A percentile compares a stretch with the other conserved stretches of the same genome.
These are phyloP conservation scores for Mus musculus DNA, from an alignment of 2,113 vertebrate genomes.

Conservation along the genomic window DNA sequence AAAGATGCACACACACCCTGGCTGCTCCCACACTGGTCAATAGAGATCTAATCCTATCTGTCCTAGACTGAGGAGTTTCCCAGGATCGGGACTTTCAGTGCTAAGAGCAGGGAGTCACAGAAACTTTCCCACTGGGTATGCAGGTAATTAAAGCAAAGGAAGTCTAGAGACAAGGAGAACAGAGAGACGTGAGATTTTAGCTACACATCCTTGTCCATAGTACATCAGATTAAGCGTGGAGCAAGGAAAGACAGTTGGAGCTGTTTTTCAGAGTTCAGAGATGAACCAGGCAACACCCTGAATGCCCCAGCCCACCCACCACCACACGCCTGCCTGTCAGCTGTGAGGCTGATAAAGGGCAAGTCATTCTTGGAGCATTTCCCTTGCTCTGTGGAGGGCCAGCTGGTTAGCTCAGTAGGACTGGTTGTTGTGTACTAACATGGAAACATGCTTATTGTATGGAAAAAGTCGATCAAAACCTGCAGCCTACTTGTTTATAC, in stretches of 20 bases:
- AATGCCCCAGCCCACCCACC: not conserved
- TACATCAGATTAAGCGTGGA: not conserved
- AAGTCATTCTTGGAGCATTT: not conserved
- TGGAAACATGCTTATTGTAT: not conserved
- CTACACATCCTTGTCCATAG: not conserved
- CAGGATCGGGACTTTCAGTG: not conserved
- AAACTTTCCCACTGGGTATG: constrained; percentile 29
- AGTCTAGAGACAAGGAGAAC: constrained; percentile 37
- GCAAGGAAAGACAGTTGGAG: not conserved
- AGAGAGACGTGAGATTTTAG: constrained; percentile 60
- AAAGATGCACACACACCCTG: not conserved
- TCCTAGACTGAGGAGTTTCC: not conserved
- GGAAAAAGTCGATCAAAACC: not conserved
- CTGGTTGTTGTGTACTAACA: not conserved
- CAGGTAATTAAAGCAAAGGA: constrained; percentile 67
- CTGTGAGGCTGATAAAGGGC: not conserved
- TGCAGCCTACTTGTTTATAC: not conserved
- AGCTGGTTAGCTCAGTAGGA: not conserved
- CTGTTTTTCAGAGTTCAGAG: not conserved
- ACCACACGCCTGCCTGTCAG: not conserved
- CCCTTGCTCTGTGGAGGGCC: not conserved
- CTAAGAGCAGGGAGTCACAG: constrained; percentile 47
- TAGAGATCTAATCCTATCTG: not conserved
- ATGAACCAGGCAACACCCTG: not conserved
- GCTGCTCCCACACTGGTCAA: not conserved